A percentile compares a stretch with the other conserved stretches of the same genome.
phyloP scores from a whole-genome alignment of 2,113 vertebrate species.

The Xiphorhynchus elegans region DNA sequence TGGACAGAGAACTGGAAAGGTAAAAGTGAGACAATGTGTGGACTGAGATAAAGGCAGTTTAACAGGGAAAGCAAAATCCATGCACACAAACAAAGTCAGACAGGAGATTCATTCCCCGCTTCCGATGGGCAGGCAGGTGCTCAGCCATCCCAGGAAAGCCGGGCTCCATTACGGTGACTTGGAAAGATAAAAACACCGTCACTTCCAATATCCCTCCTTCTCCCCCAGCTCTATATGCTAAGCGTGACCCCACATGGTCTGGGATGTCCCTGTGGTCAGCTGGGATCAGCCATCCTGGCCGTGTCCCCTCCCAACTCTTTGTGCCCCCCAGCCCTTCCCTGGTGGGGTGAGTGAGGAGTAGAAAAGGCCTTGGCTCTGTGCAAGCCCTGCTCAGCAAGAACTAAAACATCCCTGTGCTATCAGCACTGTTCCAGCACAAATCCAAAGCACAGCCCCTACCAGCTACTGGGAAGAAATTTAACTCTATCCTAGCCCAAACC shows the following conservation, averaged over 20 bases:
- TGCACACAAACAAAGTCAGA: neutral
- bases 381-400: neutral
- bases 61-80: neutral
- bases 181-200: neutral
- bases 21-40: neutral
- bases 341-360: neutral
- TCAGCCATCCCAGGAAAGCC: neutral
- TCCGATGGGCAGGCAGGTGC: neutral
- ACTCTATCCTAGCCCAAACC: neutral
- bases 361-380: neutral
- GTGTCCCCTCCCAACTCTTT: neutral
- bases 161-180: neutral
- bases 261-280: neutral
- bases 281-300: neutral
- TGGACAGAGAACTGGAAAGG: neutral
- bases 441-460: neutral
- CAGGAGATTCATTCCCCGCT: neutral
- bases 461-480: neutral
- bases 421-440: neutral
- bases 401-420: neutral
- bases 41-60: neutral
- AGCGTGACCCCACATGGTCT: rapidly evolving
- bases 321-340: neutral
- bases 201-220: neutral
- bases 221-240: neutral